Evolutionary conservation across 2,113 vertebrate species (phyloP).

Genomic region (Cepphus grylle): DNA sequence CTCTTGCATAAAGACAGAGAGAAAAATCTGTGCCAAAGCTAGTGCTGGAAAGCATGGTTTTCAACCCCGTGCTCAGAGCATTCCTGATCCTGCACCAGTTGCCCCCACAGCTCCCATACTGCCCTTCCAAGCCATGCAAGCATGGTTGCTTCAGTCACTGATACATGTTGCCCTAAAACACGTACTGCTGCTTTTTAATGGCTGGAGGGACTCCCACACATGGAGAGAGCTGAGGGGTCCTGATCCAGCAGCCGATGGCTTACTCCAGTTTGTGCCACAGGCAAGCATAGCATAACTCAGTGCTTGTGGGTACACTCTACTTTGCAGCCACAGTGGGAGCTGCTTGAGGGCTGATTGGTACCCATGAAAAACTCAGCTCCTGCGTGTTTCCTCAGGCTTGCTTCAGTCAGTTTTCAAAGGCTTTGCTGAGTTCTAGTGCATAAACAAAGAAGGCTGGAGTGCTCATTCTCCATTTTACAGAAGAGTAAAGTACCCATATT

Average conservation of each 20-base stretch:
- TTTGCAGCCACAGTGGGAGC: neutral
- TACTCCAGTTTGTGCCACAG: neutral
- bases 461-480: neutral
- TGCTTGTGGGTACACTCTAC: neutral
- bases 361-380: neutral
- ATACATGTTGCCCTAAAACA: neutral
- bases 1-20: neutral
- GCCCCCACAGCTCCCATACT: neutral
- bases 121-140: neutral
- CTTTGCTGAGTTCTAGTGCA: neutral
- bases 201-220: neutral
- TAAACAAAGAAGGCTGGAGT: neutral
- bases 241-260: neutral
- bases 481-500: neutral
- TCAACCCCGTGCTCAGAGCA: neutral
- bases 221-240: neutral
- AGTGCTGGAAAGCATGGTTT: neutral
- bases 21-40: neutral
- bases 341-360: neutral
- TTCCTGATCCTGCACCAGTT: neutral
- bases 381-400: neutral
- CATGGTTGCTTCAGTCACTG: no score
- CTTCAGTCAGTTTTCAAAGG: neutral
- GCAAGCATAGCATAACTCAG: neutral
- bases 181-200: neutral